Evolutionary conservation across 1,140 invertebrate genomes (phyloP).

Genomic region (Ectropis grisescens): DNA sequence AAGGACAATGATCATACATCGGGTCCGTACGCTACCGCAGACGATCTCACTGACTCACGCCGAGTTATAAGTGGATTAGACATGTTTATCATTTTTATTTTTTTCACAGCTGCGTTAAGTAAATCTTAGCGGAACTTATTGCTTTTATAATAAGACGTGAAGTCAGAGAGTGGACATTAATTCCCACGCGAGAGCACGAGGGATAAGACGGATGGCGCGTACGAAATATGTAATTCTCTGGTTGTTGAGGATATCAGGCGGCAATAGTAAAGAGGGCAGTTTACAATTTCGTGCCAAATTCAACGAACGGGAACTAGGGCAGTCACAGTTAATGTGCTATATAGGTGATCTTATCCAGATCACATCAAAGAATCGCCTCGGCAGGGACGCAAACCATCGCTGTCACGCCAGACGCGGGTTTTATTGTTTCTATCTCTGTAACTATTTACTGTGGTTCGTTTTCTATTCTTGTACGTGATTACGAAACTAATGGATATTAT

Average conservation of each 20-base stretch:
- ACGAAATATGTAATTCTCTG: slow-evolving; percentile 7
- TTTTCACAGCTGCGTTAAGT: slow-evolving; percentile 7
- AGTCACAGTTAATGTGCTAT: slow-evolving; percentile 49
- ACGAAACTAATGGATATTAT: too few species aligned
- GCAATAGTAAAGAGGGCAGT: slow-evolving; percentile 62
- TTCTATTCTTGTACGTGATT: too few species aligned
- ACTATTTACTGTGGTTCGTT: too few species aligned
- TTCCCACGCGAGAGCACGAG: neutral
- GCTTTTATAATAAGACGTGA: slow-evolving; percentile 5
- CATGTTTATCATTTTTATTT: slow-evolving; percentile 15
- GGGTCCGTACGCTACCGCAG: slow-evolving; percentile 21
- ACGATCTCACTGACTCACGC: slow-evolving; percentile 28
- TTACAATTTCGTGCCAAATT: slow-evolving; percentile 66
- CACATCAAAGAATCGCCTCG: slow-evolving; percentile 45
- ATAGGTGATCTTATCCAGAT: slow-evolving; percentile 57
- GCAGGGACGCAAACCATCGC: slow-evolving; percentile 26
- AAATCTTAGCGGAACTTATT: slow-evolving; percentile 6
- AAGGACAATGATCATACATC: slow-evolving; percentile 55
- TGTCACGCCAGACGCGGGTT: too few species aligned
- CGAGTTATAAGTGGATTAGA: slow-evolving; percentile 11
- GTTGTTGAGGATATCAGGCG: slow-evolving; percentile 32
- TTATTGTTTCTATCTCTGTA: slow-evolving; percentile 4
- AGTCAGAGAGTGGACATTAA: neutral
- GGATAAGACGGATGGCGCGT: slow-evolving; percentile 1
- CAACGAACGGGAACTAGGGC: slow-evolving; percentile 54